These are phyloP conservation scores for Cryptosula pallasiana DNA, from an alignment of 2,888 invertebrate genomes.

Conservation along the genomic window DNA sequence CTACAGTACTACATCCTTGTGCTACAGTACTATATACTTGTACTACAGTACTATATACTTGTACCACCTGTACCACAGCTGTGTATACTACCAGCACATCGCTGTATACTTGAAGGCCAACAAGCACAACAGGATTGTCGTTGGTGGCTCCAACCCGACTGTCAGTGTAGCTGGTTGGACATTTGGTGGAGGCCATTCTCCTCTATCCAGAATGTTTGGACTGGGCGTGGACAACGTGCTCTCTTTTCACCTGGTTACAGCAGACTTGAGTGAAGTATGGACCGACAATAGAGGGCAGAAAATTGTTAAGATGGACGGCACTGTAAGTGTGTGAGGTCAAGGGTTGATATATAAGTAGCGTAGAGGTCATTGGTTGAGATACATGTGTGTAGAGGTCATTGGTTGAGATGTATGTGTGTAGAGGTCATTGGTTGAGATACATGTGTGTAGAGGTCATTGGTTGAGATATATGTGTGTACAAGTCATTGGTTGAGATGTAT, in stretches of 20 bases:
- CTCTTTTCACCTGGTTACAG: constrained; percentile 31
- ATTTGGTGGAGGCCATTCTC: constrained; percentile 32
- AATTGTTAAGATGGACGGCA: constrained; percentile 12
- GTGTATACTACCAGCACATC: no score
- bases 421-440: no score
- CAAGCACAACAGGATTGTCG: constrained; percentile 22
- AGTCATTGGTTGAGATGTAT: no score
- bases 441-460: no score
- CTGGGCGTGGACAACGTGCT: constrained; percentile 35
- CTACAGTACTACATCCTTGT: no score
- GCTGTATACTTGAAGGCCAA: constrained; percentile 24
- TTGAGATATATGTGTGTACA: no score
- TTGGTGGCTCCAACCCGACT: constrained; percentile 28
- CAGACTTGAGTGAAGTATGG: constrained; percentile 27
- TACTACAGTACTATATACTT: no score
- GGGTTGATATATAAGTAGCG: not conserved
- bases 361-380: no score
- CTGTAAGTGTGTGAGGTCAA: not conserved
- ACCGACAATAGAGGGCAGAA: not conserved
- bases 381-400: no score
- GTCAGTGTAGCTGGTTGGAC: constrained; percentile 28
- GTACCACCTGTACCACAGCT: no score
- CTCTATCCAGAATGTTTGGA: constrained; percentile 33
- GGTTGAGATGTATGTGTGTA: no score
- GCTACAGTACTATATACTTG: no score